These are phyloP conservation scores for Chiloscyllium punctatum DNA, from an alignment of 2,797 vertebrate genomes.

Conservation along the genomic window DNA sequence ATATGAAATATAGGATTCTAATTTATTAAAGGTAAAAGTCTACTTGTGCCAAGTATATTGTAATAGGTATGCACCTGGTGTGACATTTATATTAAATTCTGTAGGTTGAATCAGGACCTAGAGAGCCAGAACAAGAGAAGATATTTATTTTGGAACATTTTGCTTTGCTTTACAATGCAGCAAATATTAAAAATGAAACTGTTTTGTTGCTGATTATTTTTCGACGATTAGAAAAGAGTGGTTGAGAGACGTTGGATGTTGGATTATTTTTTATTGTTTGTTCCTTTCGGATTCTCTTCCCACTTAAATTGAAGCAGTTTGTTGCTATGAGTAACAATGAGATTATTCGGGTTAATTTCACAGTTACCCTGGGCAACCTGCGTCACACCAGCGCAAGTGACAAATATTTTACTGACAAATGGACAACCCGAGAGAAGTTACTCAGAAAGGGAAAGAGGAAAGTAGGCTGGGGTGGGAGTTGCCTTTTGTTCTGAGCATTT, in stretches of 20 bases:
- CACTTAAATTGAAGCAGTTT: constrained; percentile 25
- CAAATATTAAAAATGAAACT: not conserved
- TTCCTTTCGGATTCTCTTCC: constrained; percentile 12
- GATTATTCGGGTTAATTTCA: constrained; percentile 38
- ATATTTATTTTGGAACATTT: constrained; percentile 1
- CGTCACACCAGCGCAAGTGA: constrained; percentile 17
- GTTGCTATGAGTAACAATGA: constrained; percentile 25
- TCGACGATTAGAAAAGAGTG: not conserved
- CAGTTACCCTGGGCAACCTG: constrained; percentile 44
- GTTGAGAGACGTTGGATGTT: not conserved
- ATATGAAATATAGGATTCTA: not conserved
- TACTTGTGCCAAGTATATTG: not conserved
- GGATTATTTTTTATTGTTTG: not conserved
- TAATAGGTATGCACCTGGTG: not conserved
- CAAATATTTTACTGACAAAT: constrained; percentile 31
- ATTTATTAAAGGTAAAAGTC: not conserved
- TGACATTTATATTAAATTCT: not conserved
- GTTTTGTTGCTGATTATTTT: constrained; percentile 12
- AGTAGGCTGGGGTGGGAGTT: not conserved
- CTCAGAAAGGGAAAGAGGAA: not conserved
- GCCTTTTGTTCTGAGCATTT: not conserved
- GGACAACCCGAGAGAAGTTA: not conserved
- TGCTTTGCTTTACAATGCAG: not conserved
- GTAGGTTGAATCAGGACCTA: not conserved
- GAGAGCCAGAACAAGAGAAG: not conserved